A percentile compares a stretch with the other conserved stretches of the same genome.
These are phyloP conservation scores for Nomada fucata DNA, from an alignment of 2,888 invertebrate species.

Conservation along the genomic window DNA sequence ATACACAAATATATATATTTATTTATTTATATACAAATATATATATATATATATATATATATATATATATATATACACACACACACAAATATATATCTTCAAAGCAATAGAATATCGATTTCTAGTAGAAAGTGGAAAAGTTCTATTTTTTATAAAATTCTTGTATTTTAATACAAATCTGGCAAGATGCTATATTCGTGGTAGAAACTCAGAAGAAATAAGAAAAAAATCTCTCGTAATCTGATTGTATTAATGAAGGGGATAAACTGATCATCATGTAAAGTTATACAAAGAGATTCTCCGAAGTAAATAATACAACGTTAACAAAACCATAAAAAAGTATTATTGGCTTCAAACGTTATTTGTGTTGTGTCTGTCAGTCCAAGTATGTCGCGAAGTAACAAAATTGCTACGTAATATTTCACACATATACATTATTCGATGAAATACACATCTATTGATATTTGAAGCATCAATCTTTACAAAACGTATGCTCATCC, in stretches of 20 bases:
- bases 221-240: background rate
- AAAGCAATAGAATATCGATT: conserved; percentile 34
- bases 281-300: background rate
- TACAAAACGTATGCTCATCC: conserved; percentile 26
- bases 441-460: conserved; percentile 28
- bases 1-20: background rate
- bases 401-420: conserved; percentile 61
- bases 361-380: conserved; percentile 58
- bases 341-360: conserved; percentile 32
- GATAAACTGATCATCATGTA: conserved; percentile 1
- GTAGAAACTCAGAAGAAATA: conserved; percentile 16
- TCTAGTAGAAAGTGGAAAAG: conserved; percentile 30
- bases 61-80: background rate
- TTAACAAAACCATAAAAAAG: conserved; percentile 20
- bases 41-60: background rate
- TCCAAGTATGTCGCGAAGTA: conserved; percentile 51
- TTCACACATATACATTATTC: conserved; percentile 47
- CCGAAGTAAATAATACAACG: conserved; percentile 6
- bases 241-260: background rate
- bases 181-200: conserved; percentile 17
- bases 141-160: conserved; percentile 1
- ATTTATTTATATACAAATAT: conserved; percentile 11
- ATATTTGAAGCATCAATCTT: conserved; percentile 35
- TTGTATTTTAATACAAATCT: conserved; percentile 36
- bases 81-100: background rate